Evolutionary conservation across 1,140 invertebrate species (phyloP).

Genomic region (Drosophila sulfurigaster): DNA sequence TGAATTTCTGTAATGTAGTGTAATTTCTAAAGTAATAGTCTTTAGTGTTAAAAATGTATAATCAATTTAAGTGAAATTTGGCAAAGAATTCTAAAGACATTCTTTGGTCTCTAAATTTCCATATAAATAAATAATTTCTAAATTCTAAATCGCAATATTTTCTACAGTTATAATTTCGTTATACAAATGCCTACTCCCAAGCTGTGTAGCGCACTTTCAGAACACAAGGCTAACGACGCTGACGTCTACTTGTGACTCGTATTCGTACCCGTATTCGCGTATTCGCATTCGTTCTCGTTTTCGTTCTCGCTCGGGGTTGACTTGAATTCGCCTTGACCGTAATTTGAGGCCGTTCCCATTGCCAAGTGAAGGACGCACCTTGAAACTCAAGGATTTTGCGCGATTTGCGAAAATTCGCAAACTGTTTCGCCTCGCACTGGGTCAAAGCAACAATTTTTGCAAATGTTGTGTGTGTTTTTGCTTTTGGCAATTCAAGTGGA

Average conservation of each 20-base stretch:
- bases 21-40: no score
- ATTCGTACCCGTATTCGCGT: constrained; percentile 5
- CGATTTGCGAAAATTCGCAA: constrained; percentile 65
- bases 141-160: neutral
- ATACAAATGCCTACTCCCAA: neutral
- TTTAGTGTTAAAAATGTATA: no score
- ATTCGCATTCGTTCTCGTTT: constrained; percentile 25
- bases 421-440: constrained; percentile 65
- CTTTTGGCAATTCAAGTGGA: constrained; percentile 42
- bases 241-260: neutral
- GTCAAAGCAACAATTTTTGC: constrained; percentile 65
- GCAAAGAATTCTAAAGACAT: no score
- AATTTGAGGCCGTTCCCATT: constrained; percentile 71
- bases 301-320: constrained; percentile 61
- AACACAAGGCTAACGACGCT: constrained; percentile 46
- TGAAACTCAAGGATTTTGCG: constrained; percentile 79
- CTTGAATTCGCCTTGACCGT: constrained; percentile 75
- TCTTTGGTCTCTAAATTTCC: no score
- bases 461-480: constrained; percentile 6
- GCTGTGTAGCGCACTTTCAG: constrained; percentile 44
- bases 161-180: neutral
- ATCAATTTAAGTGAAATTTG: no score
- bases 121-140: no score
- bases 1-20: no score
- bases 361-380: constrained; percentile 80